phyloP scores from a whole-genome alignment of 2,113 vertebrate genomes.

The Gymnogyps californianus region DNA sequence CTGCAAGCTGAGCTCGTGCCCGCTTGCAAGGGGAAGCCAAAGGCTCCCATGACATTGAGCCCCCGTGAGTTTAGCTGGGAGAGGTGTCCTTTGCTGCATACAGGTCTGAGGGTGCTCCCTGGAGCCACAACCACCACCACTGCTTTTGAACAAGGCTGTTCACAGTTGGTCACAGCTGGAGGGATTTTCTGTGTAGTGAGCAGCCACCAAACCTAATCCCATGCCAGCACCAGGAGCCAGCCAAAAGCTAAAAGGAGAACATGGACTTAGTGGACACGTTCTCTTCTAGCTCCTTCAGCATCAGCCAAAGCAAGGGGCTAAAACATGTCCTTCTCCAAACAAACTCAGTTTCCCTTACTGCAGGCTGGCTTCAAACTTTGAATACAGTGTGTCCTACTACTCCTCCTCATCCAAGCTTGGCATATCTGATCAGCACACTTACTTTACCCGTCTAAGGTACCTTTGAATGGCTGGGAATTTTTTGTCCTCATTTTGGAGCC shows the following conservation, averaged over 20 bases:
- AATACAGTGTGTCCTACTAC: neutral
- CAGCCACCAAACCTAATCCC: neutral
- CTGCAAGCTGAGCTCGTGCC: neutral
- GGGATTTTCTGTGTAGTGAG: neutral
- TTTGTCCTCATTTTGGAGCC: neutral
- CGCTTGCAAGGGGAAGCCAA: neutral
- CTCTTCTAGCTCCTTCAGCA: neutral
- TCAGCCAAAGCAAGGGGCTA: neutral
- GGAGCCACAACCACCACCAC: neutral
- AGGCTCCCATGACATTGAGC: neutral
- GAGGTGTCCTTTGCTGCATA: neutral
- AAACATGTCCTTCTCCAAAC: neutral
- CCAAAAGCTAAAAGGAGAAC: neutral
- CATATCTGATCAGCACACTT: neutral
- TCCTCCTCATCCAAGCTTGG: neutral
- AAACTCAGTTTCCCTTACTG: neutral
- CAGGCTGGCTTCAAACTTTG: neutral
- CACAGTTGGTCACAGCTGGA: neutral
- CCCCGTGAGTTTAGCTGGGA: neutral
- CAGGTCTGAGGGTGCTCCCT: neutral
- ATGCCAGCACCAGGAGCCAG: neutral
- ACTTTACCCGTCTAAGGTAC: neutral
- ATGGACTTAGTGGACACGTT: accelerated
- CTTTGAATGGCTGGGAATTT: neutral
- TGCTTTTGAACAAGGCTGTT: neutral